phyloP scores from a whole-genome alignment of 2,113 vertebrate genomes.

The Otus sunia region DNA sequence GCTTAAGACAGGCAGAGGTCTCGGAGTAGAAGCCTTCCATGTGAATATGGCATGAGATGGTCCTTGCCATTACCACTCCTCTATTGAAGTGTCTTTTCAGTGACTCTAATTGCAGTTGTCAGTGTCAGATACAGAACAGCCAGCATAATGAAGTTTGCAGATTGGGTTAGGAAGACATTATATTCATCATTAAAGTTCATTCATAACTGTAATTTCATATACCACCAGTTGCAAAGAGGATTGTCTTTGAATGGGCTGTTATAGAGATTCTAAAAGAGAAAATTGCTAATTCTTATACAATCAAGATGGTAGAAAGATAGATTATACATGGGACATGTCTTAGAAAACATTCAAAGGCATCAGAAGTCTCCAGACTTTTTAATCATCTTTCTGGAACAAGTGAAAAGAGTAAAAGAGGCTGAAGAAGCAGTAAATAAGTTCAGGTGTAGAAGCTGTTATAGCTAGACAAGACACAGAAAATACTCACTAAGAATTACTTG shows the following conservation, averaged over 20 bases:
- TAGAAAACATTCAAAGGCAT: not conserved
- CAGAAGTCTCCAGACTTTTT: not conserved
- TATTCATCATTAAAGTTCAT: not conserved
- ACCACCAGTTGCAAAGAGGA: not conserved
- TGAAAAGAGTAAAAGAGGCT: not conserved
- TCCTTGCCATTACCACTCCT: not conserved
- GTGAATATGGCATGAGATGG: rapidly evolving
- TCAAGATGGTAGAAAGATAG: not conserved
- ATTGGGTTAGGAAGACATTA: not conserved
- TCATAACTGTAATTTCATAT: not conserved
- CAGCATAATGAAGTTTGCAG: not conserved
- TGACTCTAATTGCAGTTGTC: not conserved
- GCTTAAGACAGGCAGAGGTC: not conserved
- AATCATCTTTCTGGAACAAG: not conserved
- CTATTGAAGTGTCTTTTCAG: not conserved
- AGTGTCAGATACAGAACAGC: not conserved
- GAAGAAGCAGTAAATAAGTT: not conserved
- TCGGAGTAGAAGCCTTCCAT: not conserved
- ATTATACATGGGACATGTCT: not conserved
- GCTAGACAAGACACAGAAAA: not conserved
- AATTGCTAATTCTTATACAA: not conserved
- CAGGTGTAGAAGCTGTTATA: not conserved
- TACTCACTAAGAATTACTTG: not conserved
- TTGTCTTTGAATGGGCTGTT: not conserved
- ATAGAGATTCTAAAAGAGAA: not conserved